Percentiles rank a stretch among this genome's conserved stretches.
Conservation (phyloP, 2,888 invertebrate species). For the Boloria euphrosyne region DNA sequence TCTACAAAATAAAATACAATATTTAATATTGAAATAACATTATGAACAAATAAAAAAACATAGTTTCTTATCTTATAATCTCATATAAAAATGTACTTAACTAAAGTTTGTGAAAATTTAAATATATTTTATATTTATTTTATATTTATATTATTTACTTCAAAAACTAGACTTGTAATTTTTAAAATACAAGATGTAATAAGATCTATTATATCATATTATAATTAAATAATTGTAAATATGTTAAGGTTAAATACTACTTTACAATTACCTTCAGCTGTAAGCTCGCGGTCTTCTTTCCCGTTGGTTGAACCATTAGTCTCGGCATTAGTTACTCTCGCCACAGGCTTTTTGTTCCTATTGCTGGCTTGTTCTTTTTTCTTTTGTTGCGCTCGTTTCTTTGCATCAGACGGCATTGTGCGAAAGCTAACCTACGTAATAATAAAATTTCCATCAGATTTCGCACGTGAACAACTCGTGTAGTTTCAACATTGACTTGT, state of each 20-base stretch:
- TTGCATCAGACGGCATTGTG: slow-evolving; percentile 98
- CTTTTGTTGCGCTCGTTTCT: slow-evolving; percentile 98
- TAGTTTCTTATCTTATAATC: background rate
- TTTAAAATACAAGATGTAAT: no score
- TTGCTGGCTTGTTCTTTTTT: slow-evolving; percentile 97
- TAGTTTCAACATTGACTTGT: slow-evolving; percentile 28
- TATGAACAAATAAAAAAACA: background rate
- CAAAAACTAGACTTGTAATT: background rate
- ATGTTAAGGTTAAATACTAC: slow-evolving; percentile 1
- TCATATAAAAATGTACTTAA: background rate
- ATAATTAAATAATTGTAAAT: background rate
- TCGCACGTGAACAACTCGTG: slow-evolving; percentile 42
- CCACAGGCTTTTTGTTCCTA: slow-evolving; percentile 82
- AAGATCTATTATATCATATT: no score
- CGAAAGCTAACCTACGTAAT: slow-evolving; percentile 42
- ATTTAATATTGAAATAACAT: background rate
- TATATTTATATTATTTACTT: no score
- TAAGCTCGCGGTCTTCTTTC: slow-evolving; percentile 83
- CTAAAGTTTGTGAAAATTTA: background rate
- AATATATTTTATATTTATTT: slow-evolving; percentile 4
- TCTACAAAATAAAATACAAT: slow-evolving; percentile 74
- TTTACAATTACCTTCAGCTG: slow-evolving; percentile 84
- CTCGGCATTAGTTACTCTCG: slow-evolving; percentile 76
- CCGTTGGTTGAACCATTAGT: slow-evolving; percentile 79
- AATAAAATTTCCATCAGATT: slow-evolving; percentile 36